These are phyloP conservation scores for Nothobranchius furzeri DNA, from an alignment of 2,113 vertebrate genomes.

Conservation along the genomic window DNA sequence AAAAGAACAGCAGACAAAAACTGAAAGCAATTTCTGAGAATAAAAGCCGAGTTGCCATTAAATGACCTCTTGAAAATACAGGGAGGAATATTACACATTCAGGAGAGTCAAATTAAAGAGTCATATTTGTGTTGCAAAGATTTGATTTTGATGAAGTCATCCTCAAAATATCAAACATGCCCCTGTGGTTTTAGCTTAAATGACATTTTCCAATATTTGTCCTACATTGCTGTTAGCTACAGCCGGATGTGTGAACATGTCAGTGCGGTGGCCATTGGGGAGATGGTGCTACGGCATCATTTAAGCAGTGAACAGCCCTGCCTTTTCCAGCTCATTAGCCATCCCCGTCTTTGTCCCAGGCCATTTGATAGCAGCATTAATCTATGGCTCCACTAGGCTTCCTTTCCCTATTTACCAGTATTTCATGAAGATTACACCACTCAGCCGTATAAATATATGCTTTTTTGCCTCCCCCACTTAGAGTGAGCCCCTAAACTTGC, in stretches of 20 bases:
- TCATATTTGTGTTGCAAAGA: constrained; percentile 23
- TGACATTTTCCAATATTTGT: constrained; percentile 70
- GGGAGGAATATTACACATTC: constrained; percentile 21
- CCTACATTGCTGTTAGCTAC: constrained; percentile 64
- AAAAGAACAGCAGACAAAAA: constrained; percentile 32
- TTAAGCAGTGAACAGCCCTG: constrained; percentile 75
- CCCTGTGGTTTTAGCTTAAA: constrained; percentile 36
- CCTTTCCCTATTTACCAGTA: constrained; percentile 74
- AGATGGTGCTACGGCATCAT: constrained; percentile 69
- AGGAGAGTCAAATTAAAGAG: constrained; percentile 35
- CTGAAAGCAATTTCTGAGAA: constrained; percentile 45
- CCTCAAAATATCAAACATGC: constrained; percentile 52
- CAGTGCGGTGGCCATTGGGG: constrained; percentile 65
- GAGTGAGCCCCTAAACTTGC: constrained; percentile 65
- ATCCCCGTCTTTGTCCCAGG: constrained; percentile 77
- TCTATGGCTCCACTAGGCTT: constrained; percentile 74
- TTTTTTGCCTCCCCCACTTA: constrained; percentile 36
- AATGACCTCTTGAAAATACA: constrained; percentile 58
- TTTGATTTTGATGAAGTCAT: constrained; percentile 47
- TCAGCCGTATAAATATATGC: constrained; percentile 75
- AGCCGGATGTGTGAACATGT: constrained; percentile 66
- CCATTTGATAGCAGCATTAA: constrained; percentile 80
- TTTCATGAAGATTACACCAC: constrained; percentile 79
- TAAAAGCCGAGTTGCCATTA: constrained; percentile 38
- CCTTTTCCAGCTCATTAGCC: constrained; percentile 80